Conservation (phyloP, 2,113 vertebrate genomes). For the Mungos mungo region DNA sequence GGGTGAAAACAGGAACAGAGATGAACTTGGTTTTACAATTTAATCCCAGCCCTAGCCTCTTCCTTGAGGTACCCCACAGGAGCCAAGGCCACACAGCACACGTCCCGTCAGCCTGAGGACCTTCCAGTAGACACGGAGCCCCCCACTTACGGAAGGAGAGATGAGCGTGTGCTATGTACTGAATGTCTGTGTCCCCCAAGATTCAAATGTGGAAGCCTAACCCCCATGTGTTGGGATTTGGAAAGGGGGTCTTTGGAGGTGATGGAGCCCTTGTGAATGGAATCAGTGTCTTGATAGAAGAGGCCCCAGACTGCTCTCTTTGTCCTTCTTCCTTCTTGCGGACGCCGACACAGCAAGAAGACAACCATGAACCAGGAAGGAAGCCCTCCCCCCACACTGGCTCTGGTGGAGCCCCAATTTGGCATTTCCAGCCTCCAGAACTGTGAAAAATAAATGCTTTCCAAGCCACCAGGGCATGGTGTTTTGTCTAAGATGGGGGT, state of each 20-base stretch:
- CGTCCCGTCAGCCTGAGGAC: accelerated
- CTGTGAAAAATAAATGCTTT: no score
- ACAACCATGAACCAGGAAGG: no score
- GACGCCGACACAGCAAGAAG: background rate
- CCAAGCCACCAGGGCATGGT: background rate
- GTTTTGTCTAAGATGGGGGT: background rate
- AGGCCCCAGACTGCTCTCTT: background rate
- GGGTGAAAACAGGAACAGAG: background rate
- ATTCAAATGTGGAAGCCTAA: background rate
- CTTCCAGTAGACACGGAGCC: background rate
- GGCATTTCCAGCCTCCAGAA: background rate
- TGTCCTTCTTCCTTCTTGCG: background rate
- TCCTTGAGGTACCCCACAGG: background rate
- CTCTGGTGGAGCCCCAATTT: accelerated
- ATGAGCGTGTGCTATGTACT: background rate
- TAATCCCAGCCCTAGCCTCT: background rate
- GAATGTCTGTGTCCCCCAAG: background rate
- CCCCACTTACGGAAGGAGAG: background rate
- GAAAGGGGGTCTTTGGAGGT: background rate
- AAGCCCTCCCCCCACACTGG: accelerated
- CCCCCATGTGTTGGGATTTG: no score
- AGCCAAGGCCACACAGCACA: accelerated
- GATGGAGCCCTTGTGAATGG: background rate
- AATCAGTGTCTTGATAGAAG: background rate
- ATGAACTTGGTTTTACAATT: background rate